These are phyloP conservation scores for Musca domestica DNA, from an alignment of 1,140 invertebrate genomes.

Conservation along the genomic window DNA sequence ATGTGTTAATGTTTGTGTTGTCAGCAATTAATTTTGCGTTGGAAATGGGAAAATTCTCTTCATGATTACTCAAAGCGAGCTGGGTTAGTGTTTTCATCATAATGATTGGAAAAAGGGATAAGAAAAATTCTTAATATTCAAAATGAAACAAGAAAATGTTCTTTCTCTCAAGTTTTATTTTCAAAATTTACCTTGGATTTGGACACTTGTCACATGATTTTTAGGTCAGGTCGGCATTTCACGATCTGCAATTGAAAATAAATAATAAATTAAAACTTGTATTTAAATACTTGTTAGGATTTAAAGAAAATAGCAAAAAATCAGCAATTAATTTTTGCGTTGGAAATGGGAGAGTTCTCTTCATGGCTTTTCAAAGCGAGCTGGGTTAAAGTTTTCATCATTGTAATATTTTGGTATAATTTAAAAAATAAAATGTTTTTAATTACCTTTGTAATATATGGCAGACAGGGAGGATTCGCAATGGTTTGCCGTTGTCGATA, in stretches of 20 bases:
- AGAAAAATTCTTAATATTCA: not conserved
- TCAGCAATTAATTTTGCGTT: slow-evolving; percentile 29
- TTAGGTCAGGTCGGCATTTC: no score
- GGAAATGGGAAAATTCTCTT: slow-evolving; percentile 39
- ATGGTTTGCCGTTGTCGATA: no score
- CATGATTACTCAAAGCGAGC: slow-evolving; percentile 43
- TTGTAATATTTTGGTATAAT: not conserved
- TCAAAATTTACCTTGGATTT: not conserved
- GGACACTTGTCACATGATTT: not conserved
- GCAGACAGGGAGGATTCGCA: no score
- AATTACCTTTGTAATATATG: no score
- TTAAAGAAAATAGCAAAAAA: not conserved
- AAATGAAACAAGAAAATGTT: not conserved
- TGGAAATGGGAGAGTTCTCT: slow-evolving; percentile 44
- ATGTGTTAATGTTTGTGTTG: no score
- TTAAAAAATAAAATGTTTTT: no score
- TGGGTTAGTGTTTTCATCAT: slow-evolving; percentile 45
- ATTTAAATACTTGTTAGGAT: no score
- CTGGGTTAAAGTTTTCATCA: slow-evolving; percentile 44
- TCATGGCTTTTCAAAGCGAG: slow-evolving; percentile 43
- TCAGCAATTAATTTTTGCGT: slow-evolving; percentile 37
- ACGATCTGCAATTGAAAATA: no score
- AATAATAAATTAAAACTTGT: no score
- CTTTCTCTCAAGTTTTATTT: not conserved
- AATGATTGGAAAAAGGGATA: not conserved